Conservation (phyloP, 2,113 vertebrate genomes). For the Asarcornis scutulata region DNA sequence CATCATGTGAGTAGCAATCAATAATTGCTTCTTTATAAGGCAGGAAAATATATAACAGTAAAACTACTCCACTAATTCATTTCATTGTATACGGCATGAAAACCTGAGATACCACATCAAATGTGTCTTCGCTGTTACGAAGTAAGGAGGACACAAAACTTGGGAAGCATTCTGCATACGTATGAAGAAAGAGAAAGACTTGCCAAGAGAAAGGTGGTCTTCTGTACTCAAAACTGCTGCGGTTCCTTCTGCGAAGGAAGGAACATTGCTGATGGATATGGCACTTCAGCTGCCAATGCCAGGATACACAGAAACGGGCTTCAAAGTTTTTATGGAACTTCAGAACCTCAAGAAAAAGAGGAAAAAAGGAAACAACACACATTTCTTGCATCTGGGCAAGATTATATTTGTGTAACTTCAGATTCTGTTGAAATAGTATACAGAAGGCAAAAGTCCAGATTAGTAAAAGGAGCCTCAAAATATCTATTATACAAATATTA, state of each 20-base stretch:
- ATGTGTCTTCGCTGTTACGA: neutral
- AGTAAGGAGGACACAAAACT: neutral
- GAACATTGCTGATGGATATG: neutral
- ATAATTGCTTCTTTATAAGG: neutral
- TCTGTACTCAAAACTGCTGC: neutral
- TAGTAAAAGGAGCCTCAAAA: constrained; percentile 23
- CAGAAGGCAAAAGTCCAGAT: neutral
- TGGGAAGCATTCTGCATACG: neutral
- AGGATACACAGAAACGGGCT: neutral
- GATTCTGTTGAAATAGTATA: neutral
- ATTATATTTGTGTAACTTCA: neutral
- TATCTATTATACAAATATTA: constrained; percentile 20
- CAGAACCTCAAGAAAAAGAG: neutral
- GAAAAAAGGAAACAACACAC: neutral
- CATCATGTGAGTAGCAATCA: neutral
- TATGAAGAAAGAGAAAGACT: neutral
- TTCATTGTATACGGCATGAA: neutral
- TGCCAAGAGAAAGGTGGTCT: neutral
- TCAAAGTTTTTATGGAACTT: neutral
- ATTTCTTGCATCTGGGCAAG: neutral
- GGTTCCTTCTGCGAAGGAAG: neutral
- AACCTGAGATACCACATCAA: neutral
- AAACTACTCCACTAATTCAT: neutral
- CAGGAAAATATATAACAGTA: neutral
- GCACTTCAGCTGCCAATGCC: neutral